Evolutionary conservation across 2,797 vertebrate genomes (phyloP).

Genomic region (Enteromius viviparus): DNA sequence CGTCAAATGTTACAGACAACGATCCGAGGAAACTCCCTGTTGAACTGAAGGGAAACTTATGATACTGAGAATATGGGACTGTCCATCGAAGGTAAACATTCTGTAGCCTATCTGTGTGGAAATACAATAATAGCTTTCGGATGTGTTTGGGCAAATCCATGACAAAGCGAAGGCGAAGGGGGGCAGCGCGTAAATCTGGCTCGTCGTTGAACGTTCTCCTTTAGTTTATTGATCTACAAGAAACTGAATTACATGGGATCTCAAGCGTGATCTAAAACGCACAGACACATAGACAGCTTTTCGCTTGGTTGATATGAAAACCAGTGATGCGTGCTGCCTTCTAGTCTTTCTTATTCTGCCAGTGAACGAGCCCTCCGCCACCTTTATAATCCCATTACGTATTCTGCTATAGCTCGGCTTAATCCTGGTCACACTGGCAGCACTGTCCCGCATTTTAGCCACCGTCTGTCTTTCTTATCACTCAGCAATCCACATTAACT

Average conservation of each 20-base stretch:
- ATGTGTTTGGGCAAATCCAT: slow-evolving; percentile 40
- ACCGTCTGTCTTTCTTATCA: slow-evolving; percentile 41
- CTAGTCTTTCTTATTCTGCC: slow-evolving; percentile 10
- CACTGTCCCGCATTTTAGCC: slow-evolving; percentile 33
- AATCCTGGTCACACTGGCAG: slow-evolving; percentile 42
- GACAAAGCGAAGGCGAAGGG: slow-evolving; percentile 45
- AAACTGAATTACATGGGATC: slow-evolving; percentile 3
- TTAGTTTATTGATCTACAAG: slow-evolving; percentile 59
- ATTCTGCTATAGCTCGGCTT: slow-evolving; percentile 46
- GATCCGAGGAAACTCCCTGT: slow-evolving; percentile 25
- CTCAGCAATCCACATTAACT: slow-evolving; percentile 33
- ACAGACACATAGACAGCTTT: neutral
- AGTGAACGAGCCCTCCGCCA: slow-evolving; percentile 30
- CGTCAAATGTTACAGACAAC: neutral
- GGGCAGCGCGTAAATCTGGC: slow-evolving; percentile 38
- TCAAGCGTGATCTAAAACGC: neutral
- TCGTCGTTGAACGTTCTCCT: slow-evolving; percentile 35
- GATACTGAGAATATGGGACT: slow-evolving; percentile 24
- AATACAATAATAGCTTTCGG: slow-evolving; percentile 15
- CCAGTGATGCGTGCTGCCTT: neutral
- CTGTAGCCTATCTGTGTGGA: slow-evolving; percentile 16
- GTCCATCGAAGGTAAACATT: neutral
- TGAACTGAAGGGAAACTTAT: slow-evolving; percentile 13
- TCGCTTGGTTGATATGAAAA: neutral
- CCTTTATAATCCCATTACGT: slow-evolving; percentile 59